These are phyloP conservation scores for Ctenopoma multispine DNA, from an alignment of 2,797 vertebrate species.

Conservation along the genomic window DNA sequence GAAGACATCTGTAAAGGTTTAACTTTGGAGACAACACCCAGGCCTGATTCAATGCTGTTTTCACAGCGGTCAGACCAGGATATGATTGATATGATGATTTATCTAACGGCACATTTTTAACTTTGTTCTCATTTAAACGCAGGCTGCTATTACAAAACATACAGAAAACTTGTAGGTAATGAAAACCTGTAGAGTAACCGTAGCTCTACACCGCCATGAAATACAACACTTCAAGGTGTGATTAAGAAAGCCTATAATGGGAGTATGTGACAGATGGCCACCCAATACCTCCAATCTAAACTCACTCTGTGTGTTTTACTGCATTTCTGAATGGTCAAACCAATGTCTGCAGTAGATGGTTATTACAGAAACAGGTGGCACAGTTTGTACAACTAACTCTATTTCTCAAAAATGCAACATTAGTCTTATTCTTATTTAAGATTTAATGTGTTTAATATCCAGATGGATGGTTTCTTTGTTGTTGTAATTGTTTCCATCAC, in stretches of 20 bases:
- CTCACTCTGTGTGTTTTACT: slow-evolving; percentile 9
- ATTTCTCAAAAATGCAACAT: background rate
- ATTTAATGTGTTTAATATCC: background rate
- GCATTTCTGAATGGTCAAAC: background rate
- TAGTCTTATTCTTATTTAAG: background rate
- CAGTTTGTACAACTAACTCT: background rate
- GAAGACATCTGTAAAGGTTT: background rate
- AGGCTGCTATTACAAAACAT: background rate
- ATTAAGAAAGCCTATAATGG: slow-evolving; percentile 53
- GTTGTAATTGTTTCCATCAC: too few relatives aligned
- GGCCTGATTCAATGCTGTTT: slow-evolving; percentile 8
- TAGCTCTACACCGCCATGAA: slow-evolving; percentile 42
- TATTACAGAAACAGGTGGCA: background rate
- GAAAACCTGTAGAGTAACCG: slow-evolving; percentile 4
- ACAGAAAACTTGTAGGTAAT: background rate
- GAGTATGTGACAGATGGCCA: slow-evolving; percentile 60
- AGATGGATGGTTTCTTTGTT: too few relatives aligned
- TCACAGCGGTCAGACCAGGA: background rate
- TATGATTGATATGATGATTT: slow-evolving; percentile 6
- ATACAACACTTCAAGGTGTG: slow-evolving; percentile 55
- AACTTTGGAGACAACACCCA: slow-evolving; percentile 58
- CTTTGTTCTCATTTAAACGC: slow-evolving; percentile 6
- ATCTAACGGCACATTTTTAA: background rate
- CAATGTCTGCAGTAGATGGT: background rate
- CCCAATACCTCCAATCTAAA: slow-evolving; percentile 42